Base-by-base conservation (phyloP, 1,140 invertebrate species). In the Diplogasteroides magnus region DNA sequence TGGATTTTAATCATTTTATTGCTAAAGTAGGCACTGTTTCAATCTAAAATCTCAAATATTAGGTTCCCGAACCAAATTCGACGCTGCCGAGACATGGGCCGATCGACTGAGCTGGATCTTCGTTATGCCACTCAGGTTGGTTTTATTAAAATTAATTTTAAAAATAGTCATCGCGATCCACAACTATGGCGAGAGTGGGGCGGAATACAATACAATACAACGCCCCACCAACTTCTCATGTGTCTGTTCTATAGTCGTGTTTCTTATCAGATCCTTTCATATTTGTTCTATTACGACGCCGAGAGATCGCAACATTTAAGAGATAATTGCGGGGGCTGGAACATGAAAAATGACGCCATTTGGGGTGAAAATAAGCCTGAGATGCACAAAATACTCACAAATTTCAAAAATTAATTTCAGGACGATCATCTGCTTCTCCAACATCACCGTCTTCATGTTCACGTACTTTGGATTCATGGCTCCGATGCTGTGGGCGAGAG, bases 401-500 rank as follows among this genome's bases (percentile, higher is more conserved):
- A 48, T 48, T 19, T 48, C 37, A 1, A 64, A 67, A 59, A 72
- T 73, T n/a, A 78, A 80, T 3, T 69, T 83, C 27, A 67, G 80
- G 31, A 69, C 76, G 13, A 15, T 78, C 0, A 64, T 82, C 25
- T 82, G 80, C 67, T 29, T 79, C 29, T 75, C 74, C 2, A 71
- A 81, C 59, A 64, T 82, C 1, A 76, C 77, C 19, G 67, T 79
- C 13, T 82, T 82, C 61, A 75, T 83, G 56, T 56, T 82, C 6
- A 74, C 79, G 0, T 82, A 83, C 57, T 80, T 82, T 69, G 81
- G 81, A n/a, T 79, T 83, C 58, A 79, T 81, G 73, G 31, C 82
- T 15, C 78, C 79, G 1, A 67, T 80, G 19, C 61, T 77, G 26
- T 81, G 78, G 75, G 74, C 73, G 55, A 76, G 71, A 31, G 57